Base-by-base conservation (phyloP, 2,888 invertebrate genomes). In the Eustalomyia histrio region DNA sequence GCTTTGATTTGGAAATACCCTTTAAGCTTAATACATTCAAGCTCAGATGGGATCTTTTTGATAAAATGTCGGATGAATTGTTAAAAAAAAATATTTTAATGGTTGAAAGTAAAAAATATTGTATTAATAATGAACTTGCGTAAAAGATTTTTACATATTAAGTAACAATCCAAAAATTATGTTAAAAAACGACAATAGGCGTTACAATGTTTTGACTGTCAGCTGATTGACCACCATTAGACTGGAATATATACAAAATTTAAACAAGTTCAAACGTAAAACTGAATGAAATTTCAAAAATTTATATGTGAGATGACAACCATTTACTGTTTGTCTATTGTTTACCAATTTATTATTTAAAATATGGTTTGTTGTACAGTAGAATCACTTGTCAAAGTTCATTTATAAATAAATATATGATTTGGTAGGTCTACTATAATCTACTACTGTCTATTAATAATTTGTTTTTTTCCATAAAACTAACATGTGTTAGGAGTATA, bases 141-240 rank as follows among this genome's bases (percentile, higher is more conserved):
- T n/a, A n/a, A n/a, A n/a, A n/a, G n/a, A n/a, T n/a, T n/a, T n/a
- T n/a, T n/a, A n/a, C n/a, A n/a, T n/a, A n/a, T n/a, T n/a, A n/a
- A n/a, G n/a, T n/a, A n/a, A n/a, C n/a, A n/a, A n/a, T n/a, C n/a
- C 21, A 3, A 21, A 21, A 21, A 4, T 21, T 21, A 2, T 21
- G 21, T 21, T 29, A 3, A 21, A 65, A 33, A 65, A 52, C 5
- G 29, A 18, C 24, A 73, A 73, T 18, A 73, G 72, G 63, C 64
- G 63, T 52, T 61, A 47, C 21, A 18, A 53, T 71, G 52, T 73
- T 73, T 73, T 64, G 63, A 73, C 72, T 43, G 21, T 14, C 2
- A 16, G 21, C 21, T 21, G 39, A 12, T 39, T 39, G 39, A 39
- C 39, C 39, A 39, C 2, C 16, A 18, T 16, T 16, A 7, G 16